Percentiles rank a stretch among this genome's conserved stretches.
phyloP scores from a whole-genome alignment of 2,797 vertebrate genomes.

The Megalops cyprinoides region DNA sequence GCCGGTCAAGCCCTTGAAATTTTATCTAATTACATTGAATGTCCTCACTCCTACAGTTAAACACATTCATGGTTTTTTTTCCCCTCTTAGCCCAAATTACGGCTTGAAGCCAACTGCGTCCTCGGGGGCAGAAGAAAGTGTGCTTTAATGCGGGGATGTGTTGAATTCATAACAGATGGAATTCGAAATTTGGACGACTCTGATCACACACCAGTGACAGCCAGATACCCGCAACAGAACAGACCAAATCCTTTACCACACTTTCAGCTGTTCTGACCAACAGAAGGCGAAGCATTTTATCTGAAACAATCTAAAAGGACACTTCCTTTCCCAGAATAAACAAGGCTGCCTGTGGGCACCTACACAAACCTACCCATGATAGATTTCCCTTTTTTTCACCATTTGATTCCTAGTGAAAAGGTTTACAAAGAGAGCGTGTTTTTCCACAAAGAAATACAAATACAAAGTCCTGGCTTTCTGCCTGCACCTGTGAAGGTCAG shows the following conservation, averaged over 20 bases:
- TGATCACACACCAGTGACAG: conserved; percentile 51
- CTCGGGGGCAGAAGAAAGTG: conserved; percentile 2
- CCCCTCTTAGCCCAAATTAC: conserved; percentile 31
- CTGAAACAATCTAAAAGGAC: not conserved
- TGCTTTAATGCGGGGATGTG: conserved; percentile 58
- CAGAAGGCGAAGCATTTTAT: not conserved
- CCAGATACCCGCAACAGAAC: conserved; percentile 23
- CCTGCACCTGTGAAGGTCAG: not conserved
- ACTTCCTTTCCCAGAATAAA: not conserved
- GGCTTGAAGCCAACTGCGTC: conserved; percentile 40
- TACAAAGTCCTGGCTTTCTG: not conserved
- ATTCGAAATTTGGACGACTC: conserved; percentile 57
- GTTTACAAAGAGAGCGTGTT: not conserved
- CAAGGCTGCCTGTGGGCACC: too few species aligned
- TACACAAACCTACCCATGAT: too few species aligned
- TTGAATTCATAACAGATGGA: conserved; percentile 66
- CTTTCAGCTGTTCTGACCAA: not conserved
- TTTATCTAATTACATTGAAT: not conserved
- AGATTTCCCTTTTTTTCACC: too few species aligned
- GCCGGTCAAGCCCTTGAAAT: not conserved
- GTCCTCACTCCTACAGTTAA: not conserved
- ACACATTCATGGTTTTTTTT: not conserved
- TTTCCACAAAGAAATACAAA: not conserved
- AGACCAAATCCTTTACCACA: not conserved
- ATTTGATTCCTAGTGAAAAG: too few species aligned